Evolutionary conservation across 2,113 vertebrate species (phyloP).

Genomic region (Nycticryphes semicollaris): DNA sequence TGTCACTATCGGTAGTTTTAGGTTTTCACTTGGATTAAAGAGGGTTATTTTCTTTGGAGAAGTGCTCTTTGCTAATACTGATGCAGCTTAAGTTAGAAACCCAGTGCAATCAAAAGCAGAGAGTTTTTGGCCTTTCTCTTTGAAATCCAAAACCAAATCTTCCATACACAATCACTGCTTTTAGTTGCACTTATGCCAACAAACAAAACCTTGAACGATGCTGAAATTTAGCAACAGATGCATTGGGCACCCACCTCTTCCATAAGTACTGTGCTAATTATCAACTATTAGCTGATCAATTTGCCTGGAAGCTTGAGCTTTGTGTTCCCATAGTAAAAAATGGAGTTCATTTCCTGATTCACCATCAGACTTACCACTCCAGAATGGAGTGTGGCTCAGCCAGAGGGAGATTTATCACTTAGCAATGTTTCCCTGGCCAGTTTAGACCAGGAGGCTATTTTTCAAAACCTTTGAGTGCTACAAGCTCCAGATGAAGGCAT

Average conservation of each 20-base stretch:
- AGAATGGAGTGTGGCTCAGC: background rate
- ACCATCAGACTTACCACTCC: background rate
- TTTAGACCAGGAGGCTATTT: background rate
- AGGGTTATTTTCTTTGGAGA: background rate
- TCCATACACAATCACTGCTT: background rate
- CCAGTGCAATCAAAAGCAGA: background rate
- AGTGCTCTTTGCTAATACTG: background rate
- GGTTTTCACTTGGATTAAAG: background rate
- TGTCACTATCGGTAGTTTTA: conserved; percentile 32
- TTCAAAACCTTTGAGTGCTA: background rate
- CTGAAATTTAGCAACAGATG: background rate
- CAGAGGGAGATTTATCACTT: background rate
- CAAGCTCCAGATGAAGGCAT: background rate
- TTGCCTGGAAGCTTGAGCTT: background rate
- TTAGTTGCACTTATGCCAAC: background rate
- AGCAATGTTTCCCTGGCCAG: background rate
- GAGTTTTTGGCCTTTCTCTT: background rate
- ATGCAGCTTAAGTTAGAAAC: background rate
- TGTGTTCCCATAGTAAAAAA: background rate
- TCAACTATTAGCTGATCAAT: background rate
- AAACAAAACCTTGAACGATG: background rate
- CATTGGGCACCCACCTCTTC: background rate
- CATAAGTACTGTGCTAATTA: background rate
- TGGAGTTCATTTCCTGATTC: background rate
- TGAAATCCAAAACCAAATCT: background rate